Percentiles rank a stretch among this genome's conserved stretches.
phyloP scores from a whole-genome alignment of 1,140 invertebrate genomes.

The Potamilus streckersoni region DNA sequence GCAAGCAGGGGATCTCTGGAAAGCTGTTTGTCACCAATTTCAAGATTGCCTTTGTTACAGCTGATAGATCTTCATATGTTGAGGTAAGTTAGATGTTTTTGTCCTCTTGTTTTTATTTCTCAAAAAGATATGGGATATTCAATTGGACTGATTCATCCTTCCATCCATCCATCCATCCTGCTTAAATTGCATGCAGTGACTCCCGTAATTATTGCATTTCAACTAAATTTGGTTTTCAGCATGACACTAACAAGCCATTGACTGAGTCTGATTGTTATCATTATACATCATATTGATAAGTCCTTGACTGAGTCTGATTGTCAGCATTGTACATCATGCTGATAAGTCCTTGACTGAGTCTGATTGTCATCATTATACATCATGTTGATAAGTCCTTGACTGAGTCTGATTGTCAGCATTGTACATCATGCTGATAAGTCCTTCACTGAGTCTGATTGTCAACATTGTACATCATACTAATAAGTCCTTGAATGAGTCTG shows the following conservation, averaged over 20 bases:
- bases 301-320: neutral
- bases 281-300: neutral
- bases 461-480: no score
- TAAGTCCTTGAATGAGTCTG: no score
- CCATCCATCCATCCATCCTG: neutral
- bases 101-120: neutral
- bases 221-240: neutral
- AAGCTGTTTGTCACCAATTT: constrained; percentile 88
- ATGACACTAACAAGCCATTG: neutral
- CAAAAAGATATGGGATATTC: neutral
- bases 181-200: no score
- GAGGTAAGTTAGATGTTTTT: constrained; percentile 16
- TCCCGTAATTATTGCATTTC: neutral
- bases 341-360: no score
- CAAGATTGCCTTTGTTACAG: constrained; percentile 84
- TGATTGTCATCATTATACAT: no score
- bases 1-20: constrained; percentile 81
- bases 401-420: no score
- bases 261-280: neutral
- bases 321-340: neutral
- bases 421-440: no score
- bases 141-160: neutral
- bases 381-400: no score
- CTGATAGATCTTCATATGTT: constrained; percentile 69
- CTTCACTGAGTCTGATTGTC: no score